Conservation (phyloP, 2,888 invertebrate genomes). For the Mylabris sibirica region DNA sequence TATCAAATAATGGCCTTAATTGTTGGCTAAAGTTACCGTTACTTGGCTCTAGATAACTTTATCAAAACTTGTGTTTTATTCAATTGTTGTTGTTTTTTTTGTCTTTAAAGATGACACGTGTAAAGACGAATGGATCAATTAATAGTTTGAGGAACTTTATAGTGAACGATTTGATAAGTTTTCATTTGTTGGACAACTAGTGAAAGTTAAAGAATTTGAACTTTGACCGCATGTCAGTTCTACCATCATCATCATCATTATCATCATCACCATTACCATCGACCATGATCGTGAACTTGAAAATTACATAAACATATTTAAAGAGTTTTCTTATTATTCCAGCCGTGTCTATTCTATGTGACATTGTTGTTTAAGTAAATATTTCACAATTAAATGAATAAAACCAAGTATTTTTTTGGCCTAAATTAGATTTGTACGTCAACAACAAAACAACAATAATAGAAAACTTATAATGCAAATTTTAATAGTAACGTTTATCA, state of each 20-base stretch:
- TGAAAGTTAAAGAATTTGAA: slow-evolving; percentile 1
- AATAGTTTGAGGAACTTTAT: too few species aligned
- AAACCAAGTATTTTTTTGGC: not conserved
- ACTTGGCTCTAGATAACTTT: not conserved
- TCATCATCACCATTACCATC: not conserved
- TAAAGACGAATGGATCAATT: too few species aligned
- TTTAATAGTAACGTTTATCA: not conserved
- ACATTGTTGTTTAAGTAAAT: not conserved
- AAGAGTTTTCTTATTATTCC: not conserved
- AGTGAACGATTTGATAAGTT: not conserved
- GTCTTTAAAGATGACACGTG: too few species aligned
- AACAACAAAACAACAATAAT: not conserved
- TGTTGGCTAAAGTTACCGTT: slow-evolving; percentile 1
- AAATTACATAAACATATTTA: not conserved
- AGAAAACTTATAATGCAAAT: not conserved
- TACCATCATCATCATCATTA: not conserved
- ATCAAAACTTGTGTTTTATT: not conserved
- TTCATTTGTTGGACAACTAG: not conserved
- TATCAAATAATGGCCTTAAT: slow-evolving; percentile 9
- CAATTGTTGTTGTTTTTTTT: too few species aligned
- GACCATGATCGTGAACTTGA: slow-evolving; percentile 11
- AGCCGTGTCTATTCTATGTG: not conserved
- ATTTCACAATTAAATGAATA: not conserved
- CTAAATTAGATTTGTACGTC: not conserved
- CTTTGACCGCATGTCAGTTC: slow-evolving; percentile 4